Evolutionary conservation across 2,797 vertebrate species (phyloP).

Genomic region (Rhodeus uyekii): DNA sequence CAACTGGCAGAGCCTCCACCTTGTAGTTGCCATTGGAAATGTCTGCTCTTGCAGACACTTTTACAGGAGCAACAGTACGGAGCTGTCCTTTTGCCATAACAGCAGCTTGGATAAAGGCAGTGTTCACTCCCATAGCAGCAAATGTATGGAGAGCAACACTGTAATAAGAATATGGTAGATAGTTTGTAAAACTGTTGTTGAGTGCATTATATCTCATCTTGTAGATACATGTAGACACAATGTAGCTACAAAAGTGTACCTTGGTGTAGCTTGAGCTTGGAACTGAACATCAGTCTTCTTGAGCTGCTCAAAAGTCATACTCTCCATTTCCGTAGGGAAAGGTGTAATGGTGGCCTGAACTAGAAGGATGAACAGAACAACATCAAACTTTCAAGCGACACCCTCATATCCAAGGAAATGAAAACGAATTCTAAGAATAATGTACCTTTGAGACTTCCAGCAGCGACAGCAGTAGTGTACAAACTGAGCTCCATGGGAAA

Average conservation of each 20-base stretch:
- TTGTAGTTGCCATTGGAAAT: conserved; percentile 76
- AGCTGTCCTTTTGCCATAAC: conserved; percentile 70
- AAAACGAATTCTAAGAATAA: background rate
- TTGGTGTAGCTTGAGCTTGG: conserved; percentile 74
- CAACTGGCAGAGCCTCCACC: conserved; percentile 73
- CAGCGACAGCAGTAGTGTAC: conserved; percentile 73
- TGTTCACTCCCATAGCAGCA: conserved; percentile 80
- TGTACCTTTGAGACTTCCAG: conserved; percentile 67
- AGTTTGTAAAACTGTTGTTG: background rate
- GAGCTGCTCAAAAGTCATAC: conserved; percentile 69
- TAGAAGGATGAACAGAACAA: conserved; percentile 55
- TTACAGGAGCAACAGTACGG: conserved; percentile 67
- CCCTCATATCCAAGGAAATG: background rate
- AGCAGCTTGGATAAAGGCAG: conserved; percentile 73
- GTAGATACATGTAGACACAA: too few species aligned
- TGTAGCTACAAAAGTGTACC: conserved; percentile 53
- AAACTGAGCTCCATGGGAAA: conserved; percentile 80
- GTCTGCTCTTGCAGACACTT: conserved; percentile 66
- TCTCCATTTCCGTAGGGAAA: conserved; percentile 71
- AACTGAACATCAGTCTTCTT: conserved; percentile 74
- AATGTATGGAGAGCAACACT: conserved; percentile 76
- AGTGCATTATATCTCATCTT: background rate
- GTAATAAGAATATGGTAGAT: conserved; percentile 43
- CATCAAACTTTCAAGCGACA: conserved; percentile 27
- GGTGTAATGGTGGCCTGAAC: conserved; percentile 72